A percentile compares a stretch with the other conserved stretches of the same genome.
Evolutionary conservation across 2,888 invertebrate species (phyloP).

Genomic region (Philonicus albiceps): DNA sequence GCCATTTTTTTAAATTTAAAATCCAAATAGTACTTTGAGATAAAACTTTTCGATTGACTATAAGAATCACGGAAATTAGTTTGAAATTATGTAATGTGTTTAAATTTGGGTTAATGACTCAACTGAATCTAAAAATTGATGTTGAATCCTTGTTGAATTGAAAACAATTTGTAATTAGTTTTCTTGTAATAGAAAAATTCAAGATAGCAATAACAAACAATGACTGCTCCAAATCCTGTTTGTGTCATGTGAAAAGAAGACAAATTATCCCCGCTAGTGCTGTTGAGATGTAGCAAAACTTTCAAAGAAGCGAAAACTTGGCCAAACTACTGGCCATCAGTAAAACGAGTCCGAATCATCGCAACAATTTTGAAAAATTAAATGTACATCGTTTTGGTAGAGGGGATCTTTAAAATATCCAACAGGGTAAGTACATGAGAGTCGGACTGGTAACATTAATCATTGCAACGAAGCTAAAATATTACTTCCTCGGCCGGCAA

Average conservation of each 20-base stretch:
- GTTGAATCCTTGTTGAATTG: neutral
- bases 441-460: slow-evolving; percentile 19
- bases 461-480: slow-evolving; percentile 20
- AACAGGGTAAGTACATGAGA: neutral
- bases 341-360: neutral
- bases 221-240: neutral
- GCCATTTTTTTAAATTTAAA: neutral
- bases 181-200: neutral
- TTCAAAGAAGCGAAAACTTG: neutral
- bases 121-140: neutral
- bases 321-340: neutral
- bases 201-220: neutral
- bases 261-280: neutral
- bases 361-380: neutral
- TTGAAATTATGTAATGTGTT: neutral
- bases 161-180: neutral
- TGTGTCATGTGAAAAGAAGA: neutral
- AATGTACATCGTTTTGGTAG: neutral
- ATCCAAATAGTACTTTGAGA: neutral
- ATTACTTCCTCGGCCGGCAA: slow-evolving; percentile 19
- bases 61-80: neutral
- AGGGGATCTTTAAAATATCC: neutral
- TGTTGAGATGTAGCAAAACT: neutral
- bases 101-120: neutral
- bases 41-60: neutral